Conservation (phyloP, 2,113 vertebrate genomes). For the Neogale vison region DNA sequence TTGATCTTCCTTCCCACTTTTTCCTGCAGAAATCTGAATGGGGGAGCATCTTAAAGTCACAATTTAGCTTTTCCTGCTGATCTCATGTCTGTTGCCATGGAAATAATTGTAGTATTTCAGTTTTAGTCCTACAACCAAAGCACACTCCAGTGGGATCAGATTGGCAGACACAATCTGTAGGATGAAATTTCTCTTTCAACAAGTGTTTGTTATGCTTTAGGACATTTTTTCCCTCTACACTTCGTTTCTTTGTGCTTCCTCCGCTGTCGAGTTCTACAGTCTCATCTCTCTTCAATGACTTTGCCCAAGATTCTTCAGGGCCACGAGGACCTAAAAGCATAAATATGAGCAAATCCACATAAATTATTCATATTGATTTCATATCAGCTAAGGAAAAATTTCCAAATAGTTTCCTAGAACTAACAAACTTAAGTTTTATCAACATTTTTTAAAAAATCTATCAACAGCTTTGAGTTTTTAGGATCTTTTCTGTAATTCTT, state of each 20-base stretch:
- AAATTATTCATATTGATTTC: slow-evolving; percentile 33
- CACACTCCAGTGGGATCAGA: slow-evolving; percentile 61
- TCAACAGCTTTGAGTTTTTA: background rate
- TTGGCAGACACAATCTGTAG: slow-evolving; percentile 45
- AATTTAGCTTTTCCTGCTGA: slow-evolving; percentile 74
- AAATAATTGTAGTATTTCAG: slow-evolving; percentile 80
- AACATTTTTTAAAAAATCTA: background rate
- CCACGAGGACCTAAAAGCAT: background rate
- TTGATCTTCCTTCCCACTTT: background rate
- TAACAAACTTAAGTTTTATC: background rate
- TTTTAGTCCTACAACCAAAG: slow-evolving; percentile 69
- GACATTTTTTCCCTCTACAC: background rate
- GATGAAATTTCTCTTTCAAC: background rate
- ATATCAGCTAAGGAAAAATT: background rate
- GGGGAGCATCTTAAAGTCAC: slow-evolving; percentile 65
- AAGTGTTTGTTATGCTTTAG: background rate
- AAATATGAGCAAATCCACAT: slow-evolving; percentile 21
- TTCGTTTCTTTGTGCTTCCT: background rate
- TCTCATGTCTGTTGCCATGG: slow-evolving; percentile 81
- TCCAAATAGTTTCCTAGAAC: background rate
- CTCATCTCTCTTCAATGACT: background rate
- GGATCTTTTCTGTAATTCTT: background rate
- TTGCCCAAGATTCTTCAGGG: background rate
- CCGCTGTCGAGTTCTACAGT: background rate
- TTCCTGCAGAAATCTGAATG: slow-evolving; percentile 67